phyloP scores from a whole-genome alignment of 2,888 invertebrate genomes.

The Exephanes ischioxanthus region DNA sequence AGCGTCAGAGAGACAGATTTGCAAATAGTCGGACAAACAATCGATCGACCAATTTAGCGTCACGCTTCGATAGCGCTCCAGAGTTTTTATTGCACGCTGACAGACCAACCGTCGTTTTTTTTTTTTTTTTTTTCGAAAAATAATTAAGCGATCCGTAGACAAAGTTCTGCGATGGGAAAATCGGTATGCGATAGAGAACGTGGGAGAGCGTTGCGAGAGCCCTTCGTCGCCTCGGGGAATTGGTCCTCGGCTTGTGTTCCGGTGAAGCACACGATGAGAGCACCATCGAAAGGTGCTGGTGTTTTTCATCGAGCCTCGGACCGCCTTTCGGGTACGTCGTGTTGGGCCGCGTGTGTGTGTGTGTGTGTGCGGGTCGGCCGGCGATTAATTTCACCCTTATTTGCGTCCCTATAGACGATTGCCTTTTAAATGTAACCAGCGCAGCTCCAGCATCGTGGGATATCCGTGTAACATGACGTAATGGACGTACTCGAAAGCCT shows the following conservation, averaged over 20 bases:
- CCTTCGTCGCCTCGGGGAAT: conserved; percentile 74
- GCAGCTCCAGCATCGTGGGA: conserved; percentile 68
- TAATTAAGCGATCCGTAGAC: background rate
- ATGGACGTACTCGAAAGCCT: conserved; percentile 42
- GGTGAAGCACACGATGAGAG: conserved; percentile 67
- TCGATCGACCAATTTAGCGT: no score
- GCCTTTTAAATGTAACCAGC: conserved; percentile 78
- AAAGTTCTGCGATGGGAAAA: conserved; percentile 58
- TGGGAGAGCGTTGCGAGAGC: conserved; percentile 62
- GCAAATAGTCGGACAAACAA: no score
- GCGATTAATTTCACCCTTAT: conserved; percentile 80
- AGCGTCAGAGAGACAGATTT: no score
- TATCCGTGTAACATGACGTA: conserved; percentile 42
- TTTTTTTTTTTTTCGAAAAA: background rate
- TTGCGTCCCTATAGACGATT: conserved; percentile 75
- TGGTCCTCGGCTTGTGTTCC: conserved; percentile 67
- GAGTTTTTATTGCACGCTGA: no score
- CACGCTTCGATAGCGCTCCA: no score
- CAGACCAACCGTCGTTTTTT: background rate
- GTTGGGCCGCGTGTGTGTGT: background rate
- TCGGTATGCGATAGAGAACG: conserved; percentile 70
- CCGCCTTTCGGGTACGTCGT: background rate
- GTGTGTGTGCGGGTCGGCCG: conserved; percentile 45
- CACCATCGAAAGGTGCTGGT: conserved; percentile 78
- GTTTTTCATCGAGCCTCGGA: conserved; percentile 51